phyloP scores from a whole-genome alignment of 2,113 vertebrate species.

The Mastomys coucha region DNA sequence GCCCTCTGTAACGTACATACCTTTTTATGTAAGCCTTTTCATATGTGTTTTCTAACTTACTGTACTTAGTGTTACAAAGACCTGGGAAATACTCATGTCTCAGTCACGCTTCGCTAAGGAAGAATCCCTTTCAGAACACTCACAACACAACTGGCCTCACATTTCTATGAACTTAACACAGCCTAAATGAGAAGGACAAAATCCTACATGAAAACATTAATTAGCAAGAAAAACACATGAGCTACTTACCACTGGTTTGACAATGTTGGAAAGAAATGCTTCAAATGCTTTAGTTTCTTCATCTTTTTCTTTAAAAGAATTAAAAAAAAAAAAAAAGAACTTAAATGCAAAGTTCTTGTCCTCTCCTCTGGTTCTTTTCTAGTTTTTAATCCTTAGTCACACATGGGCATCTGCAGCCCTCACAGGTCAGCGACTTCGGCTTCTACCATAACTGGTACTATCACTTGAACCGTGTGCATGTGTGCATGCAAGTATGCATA shows the following conservation, averaged over 20 bases:
- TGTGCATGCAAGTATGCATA: not conserved
- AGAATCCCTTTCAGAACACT: not conserved
- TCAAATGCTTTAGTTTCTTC: conserved; percentile 93
- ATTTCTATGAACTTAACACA: conserved; percentile 51
- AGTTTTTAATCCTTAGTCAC: conserved; percentile 47
- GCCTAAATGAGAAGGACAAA: conserved; percentile 32
- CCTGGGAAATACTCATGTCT: not conserved
- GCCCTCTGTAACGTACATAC: not conserved
- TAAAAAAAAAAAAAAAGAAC: conserved; percentile 73
- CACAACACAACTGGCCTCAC: not conserved
- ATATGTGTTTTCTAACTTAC: not conserved
- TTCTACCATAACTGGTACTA: conserved; percentile 30
- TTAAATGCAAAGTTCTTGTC: not conserved
- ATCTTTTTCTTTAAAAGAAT: conserved; percentile 91
- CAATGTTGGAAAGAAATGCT: conserved; percentile 91
- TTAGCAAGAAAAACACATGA: conserved; percentile 48
- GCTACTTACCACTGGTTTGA: conserved; percentile 93
- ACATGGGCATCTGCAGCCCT: conserved; percentile 1
- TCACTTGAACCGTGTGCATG: not conserved
- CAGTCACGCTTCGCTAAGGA: not conserved
- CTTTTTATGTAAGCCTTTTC: conserved; percentile 1
- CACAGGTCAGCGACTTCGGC: conserved; percentile 23
- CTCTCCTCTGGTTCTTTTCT: conserved; percentile 28
- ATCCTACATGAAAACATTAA: conserved; percentile 6
- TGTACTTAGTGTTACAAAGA: not conserved